A percentile compares a stretch with the other conserved stretches of the same genome.
Conservation (phyloP, 2,888 invertebrate species). For the Hoplodrina blanda region DNA sequence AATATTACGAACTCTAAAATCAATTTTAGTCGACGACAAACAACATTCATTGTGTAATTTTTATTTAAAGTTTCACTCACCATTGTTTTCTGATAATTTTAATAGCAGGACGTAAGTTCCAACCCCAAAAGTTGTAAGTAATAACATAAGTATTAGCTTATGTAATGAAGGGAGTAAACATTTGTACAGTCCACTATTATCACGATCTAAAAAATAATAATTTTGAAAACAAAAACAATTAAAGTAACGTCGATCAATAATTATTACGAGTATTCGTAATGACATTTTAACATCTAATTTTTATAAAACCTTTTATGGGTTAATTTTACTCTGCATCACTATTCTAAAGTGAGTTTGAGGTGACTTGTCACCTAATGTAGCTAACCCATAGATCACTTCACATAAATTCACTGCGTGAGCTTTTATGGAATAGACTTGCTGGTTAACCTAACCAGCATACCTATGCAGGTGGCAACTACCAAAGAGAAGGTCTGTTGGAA, state of each 20-base stretch:
- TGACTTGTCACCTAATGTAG: no score
- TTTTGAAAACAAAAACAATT: background rate
- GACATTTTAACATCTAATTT: no score
- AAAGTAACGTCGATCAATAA: background rate
- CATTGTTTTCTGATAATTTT: slow-evolving; percentile 71
- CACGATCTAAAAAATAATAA: slow-evolving; percentile 71
- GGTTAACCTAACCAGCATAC: no score
- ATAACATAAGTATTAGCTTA: slow-evolving; percentile 71
- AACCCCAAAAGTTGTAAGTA: slow-evolving; percentile 71
- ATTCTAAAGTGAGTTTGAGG: no score
- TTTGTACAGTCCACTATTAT: slow-evolving; percentile 66
- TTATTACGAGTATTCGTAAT: no score
- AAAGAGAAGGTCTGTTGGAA: no score
- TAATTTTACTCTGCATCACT: no score
- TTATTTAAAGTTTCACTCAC: slow-evolving; percentile 64
- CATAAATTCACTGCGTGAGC: no score
- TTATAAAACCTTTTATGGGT: no score
- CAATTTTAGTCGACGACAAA: background rate
- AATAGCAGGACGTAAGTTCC: slow-evolving; percentile 74
- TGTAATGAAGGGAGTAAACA: slow-evolving; percentile 73
- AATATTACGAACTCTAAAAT: background rate
- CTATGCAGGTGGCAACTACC: no score
- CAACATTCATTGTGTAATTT: background rate
- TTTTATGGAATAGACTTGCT: no score
- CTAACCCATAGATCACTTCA: no score